A percentile compares a stretch with the other conserved stretches of the same genome.
phyloP scores from a whole-genome alignment of 2,797 vertebrate genomes.

The Selene dorsalis region DNA sequence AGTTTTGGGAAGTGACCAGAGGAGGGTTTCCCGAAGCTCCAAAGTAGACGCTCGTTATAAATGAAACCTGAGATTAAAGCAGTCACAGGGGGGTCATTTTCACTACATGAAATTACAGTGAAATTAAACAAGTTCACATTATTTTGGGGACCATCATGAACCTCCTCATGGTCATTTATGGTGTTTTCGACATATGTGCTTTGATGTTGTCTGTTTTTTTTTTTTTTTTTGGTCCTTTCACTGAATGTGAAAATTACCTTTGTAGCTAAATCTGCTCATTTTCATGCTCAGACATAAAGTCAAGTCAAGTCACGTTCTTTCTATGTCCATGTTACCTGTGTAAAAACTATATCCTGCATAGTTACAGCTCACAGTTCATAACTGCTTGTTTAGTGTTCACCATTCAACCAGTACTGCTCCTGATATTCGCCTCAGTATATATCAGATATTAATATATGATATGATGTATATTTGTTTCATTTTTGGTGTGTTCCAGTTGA shows the following conservation, averaged over 20 bases:
- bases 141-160: slow-evolving; percentile 16
- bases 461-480: not conserved
- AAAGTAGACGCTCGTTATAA: not conserved
- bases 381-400: not conserved
- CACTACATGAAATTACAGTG: slow-evolving; percentile 39
- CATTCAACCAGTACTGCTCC: no score
- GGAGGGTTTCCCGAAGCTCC: slow-evolving; percentile 23
- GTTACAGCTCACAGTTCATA: not conserved
- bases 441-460: no score
- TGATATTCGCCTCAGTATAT: no score
- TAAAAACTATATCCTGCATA: not conserved
- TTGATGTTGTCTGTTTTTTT: slow-evolving; percentile 13
- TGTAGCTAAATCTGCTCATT: not conserved
- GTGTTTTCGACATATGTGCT: not conserved
- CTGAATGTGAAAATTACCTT: not conserved
- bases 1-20: slow-evolving; percentile 44
- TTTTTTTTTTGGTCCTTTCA: not conserved
- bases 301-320: not conserved
- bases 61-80: slow-evolving; percentile 39
- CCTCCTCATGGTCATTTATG: not conserved
- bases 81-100: slow-evolving; percentile 14
- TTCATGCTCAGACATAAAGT: not conserved
- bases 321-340: not conserved
- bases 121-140: slow-evolving; percentile 18
- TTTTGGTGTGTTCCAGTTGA: not conserved